A percentile compares a stretch with the other conserved stretches of the same genome.
Conservation (phyloP, 2,888 invertebrate species). For the Acleris laterana region DNA sequence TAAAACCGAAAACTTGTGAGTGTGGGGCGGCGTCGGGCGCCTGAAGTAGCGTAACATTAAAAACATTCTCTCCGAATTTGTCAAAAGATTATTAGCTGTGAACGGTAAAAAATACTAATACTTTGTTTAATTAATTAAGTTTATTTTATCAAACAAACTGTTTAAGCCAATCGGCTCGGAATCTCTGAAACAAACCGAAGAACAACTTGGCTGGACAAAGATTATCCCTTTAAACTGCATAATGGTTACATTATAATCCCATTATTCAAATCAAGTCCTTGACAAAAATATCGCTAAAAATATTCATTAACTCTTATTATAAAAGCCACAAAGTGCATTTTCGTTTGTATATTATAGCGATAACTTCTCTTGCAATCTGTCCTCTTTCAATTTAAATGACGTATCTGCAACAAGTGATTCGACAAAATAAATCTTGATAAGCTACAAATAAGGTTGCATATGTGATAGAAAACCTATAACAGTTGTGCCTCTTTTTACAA, state of each 20-base stretch:
- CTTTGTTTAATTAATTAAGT: too few relatives aligned
- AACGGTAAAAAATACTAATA: too few relatives aligned
- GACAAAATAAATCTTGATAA: not conserved
- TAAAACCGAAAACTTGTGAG: too few relatives aligned
- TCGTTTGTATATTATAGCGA: not conserved
- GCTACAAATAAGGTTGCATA: not conserved
- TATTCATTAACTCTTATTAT: not conserved
- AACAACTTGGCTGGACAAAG: not conserved
- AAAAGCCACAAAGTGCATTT: constrained; percentile 12
- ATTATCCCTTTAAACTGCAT: constrained; percentile 31
- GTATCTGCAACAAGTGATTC: not conserved
- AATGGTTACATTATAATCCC: constrained; percentile 27
- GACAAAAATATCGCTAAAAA: not conserved
- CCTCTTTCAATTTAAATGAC: not conserved
- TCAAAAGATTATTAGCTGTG: too few relatives aligned
- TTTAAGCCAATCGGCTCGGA: not conserved
- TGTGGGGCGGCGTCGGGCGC: too few relatives aligned
- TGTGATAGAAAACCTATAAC: too few relatives aligned
- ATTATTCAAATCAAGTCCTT: constrained; percentile 25
- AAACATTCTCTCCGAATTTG: too few relatives aligned
- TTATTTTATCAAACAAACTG: too few relatives aligned
- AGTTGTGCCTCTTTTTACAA: constrained; percentile 3
- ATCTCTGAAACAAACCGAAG: not conserved
- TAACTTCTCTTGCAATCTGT: constrained; percentile 12
- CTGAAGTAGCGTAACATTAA: too few relatives aligned